Conservation (phyloP, 2,797 vertebrate species). For the Loris lydekkerianus region DNA sequence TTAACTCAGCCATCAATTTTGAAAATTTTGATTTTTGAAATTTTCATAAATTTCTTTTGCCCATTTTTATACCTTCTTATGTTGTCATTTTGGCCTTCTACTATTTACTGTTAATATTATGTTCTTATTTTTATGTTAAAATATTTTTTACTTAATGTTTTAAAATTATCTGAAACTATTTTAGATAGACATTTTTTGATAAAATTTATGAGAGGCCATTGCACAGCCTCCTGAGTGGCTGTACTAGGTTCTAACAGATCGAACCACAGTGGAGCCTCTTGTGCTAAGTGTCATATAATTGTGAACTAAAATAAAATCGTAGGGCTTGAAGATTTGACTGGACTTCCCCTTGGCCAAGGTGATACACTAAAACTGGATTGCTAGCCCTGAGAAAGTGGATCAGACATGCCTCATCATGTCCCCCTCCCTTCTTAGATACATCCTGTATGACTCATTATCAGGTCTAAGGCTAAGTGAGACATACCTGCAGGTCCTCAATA, state of each 20-base stretch:
- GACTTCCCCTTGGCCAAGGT: too few species aligned
- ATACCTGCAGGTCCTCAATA: too few species aligned
- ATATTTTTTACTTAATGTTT: neutral
- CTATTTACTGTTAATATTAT: neutral
- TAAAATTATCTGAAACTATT: neutral
- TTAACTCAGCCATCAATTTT: neutral
- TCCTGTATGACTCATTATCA: too few species aligned
- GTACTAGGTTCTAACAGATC: neutral
- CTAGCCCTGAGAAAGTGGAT: too few species aligned
- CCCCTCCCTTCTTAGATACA: too few species aligned
- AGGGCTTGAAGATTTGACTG: too few species aligned
- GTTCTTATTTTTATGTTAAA: neutral
- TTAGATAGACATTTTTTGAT: neutral
- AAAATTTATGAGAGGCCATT: neutral
- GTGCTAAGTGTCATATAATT: neutral
- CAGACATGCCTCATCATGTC: too few species aligned
- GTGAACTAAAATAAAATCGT: too few species aligned
- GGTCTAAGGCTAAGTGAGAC: too few species aligned
- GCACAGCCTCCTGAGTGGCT: neutral
- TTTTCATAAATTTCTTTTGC: neutral
- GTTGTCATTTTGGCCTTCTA: neutral
- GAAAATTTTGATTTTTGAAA: neutral
- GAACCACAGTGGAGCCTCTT: neutral
- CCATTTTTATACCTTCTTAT: neutral
- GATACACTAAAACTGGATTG: too few species aligned